Conservation (phyloP, 2,797 vertebrate species). For the Tenualosa ilisha region DNA sequence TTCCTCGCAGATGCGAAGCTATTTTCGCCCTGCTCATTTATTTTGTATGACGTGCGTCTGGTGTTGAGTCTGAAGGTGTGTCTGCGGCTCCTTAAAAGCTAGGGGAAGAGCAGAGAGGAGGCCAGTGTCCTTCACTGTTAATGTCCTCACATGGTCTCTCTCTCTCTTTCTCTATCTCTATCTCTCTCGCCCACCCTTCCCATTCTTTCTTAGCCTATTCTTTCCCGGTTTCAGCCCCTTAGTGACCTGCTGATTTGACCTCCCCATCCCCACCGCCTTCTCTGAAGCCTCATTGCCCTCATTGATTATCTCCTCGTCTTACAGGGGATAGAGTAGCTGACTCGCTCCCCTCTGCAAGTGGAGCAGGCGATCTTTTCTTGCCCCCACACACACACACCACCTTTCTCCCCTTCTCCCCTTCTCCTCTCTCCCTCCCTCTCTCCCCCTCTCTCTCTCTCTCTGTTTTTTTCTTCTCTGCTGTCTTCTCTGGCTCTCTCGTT, state of each 20-base stretch:
- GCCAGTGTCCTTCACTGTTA: conserved; percentile 16
- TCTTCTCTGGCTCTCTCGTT: background rate
- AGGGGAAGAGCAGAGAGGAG: background rate
- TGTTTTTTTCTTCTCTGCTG: background rate
- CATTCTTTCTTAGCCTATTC: background rate
- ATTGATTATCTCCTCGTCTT: conserved; percentile 61
- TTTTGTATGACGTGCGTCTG: background rate
- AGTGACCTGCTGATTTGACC: background rate
- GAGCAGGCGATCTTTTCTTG: background rate
- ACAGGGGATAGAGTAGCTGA: conserved; percentile 35
- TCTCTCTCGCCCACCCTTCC: background rate
- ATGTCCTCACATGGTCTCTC: conserved; percentile 34
- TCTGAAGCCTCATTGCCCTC: conserved; percentile 28
- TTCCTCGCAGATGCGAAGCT: background rate
- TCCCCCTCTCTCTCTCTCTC: background rate
- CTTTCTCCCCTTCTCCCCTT: background rate
- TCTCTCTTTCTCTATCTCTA: background rate
- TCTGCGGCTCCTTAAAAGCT: background rate
- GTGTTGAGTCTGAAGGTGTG: conserved; percentile 2
- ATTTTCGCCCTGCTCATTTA: background rate
- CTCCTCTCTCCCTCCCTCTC: background rate
- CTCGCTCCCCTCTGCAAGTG: conserved; percentile 30
- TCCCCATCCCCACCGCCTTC: background rate
- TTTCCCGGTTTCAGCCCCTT: background rate
- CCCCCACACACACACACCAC: background rate